Conservation (phyloP, 1,140 invertebrate genomes). For the Lutraria rhynchaena region DNA sequence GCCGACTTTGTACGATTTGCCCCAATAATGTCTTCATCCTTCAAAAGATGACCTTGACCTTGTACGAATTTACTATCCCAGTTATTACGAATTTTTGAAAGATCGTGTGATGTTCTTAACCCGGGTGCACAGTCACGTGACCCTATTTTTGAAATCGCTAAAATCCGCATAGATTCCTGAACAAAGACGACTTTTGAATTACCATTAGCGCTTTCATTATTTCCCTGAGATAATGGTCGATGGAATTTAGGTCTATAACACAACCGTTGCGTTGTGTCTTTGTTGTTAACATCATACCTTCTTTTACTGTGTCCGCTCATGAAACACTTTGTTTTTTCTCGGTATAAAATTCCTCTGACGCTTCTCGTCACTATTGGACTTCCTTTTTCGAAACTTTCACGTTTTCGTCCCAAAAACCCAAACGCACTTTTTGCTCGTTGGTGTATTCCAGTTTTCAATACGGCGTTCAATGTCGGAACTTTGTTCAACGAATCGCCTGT, state of each 20-base stretch:
- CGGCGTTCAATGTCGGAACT: too few species aligned
- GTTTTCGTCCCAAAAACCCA: background rate
- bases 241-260: background rate
- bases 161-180: too few species aligned
- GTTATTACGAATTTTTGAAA: background rate
- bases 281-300: background rate
- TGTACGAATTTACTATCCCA: background rate
- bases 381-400: background rate
- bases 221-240: background rate
- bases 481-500: background rate
- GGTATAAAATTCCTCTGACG: background rate
- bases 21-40: background rate
- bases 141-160: too few species aligned
- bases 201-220: background rate
- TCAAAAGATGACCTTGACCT: background rate
- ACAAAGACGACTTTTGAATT: too few species aligned
- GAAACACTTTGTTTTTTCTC: background rate
- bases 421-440: background rate
- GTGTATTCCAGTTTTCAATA: background rate
- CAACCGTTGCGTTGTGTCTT: too few species aligned
- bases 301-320: background rate
- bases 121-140: too few species aligned
- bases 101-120: too few species aligned
- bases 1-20: background rate
- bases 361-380: background rate